Conservation (phyloP, 2,797 vertebrate genomes). For the Scomberomorus guttatus region DNA sequence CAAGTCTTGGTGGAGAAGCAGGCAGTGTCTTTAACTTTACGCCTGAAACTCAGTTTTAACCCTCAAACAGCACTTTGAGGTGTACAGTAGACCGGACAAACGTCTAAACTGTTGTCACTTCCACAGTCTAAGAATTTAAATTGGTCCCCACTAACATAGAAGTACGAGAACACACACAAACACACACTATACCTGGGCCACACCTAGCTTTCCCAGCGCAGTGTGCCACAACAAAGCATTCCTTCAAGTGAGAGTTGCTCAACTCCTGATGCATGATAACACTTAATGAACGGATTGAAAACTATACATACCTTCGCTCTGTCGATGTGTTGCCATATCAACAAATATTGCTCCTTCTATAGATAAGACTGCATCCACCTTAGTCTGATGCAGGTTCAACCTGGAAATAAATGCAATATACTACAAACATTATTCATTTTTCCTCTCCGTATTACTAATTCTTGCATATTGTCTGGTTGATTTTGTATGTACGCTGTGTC, state of each 20-base stretch:
- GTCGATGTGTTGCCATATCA: background rate
- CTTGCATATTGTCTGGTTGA: no score
- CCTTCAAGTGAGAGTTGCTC: constrained; percentile 49
- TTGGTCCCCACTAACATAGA: background rate
- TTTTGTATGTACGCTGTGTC: background rate
- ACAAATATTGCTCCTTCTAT: background rate
- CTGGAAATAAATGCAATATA: background rate
- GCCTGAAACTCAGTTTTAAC: background rate
- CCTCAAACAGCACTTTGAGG: background rate
- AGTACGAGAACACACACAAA: background rate
- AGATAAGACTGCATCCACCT: background rate
- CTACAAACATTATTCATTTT: background rate
- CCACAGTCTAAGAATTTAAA: background rate
- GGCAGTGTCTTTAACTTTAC: background rate
- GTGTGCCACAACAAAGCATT: constrained; percentile 53
- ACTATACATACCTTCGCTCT: background rate
- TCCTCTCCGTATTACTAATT: background rate
- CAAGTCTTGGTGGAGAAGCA: background rate
- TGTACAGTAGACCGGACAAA: background rate
- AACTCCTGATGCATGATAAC: constrained; percentile 36
- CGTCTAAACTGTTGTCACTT: background rate
- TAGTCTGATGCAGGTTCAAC: background rate
- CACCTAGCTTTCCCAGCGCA: constrained; percentile 30
- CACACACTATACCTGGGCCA: constrained; percentile 29
- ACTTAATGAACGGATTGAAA: constrained; percentile 25